phyloP scores from a whole-genome alignment of 2,888 invertebrate genomes.

The Scelioninae gen. 2 region DNA sequence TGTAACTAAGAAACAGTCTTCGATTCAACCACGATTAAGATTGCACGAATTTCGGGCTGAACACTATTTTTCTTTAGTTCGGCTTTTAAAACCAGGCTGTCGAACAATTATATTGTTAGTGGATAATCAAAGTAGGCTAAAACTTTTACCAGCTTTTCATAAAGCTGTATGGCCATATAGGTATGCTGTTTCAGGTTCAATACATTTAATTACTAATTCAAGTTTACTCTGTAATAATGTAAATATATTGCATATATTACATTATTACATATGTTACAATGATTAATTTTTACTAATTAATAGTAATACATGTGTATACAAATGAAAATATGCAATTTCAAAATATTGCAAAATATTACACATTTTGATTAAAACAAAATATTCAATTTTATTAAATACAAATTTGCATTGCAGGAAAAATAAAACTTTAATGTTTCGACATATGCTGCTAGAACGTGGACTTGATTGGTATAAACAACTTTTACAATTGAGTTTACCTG shows the following conservation, averaged over 20 bases:
- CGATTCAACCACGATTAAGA: constrained; percentile 81
- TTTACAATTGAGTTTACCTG: constrained; percentile 89
- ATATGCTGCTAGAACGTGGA: constrained; percentile 93
- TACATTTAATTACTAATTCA: too few species aligned
- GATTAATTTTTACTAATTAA: too few species aligned
- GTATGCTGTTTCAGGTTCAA: constrained; percentile 79
- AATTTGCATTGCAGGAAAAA: constrained; percentile 80
- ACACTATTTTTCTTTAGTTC: constrained; percentile 95
- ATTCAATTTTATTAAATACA: too few species aligned
- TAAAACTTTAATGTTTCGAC: constrained; percentile 96
- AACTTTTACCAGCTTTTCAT: constrained; percentile 93
- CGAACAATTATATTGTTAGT: constrained; percentile 93
- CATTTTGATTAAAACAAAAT: too few species aligned
- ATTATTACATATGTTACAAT: too few species aligned
- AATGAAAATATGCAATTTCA: too few species aligned
- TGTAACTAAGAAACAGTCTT: constrained; percentile 73
- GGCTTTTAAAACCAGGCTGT: constrained; percentile 95
- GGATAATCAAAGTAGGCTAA: constrained; percentile 90
- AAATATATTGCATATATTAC: too few species aligned
- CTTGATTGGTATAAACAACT: constrained; percentile 95
- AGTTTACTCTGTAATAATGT: too few species aligned
- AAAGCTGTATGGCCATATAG: constrained; percentile 96
- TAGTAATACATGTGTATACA: too few species aligned
- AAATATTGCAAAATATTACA: too few species aligned
- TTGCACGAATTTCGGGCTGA: constrained; percentile 95